A percentile compares a stretch with the other conserved stretches of the same genome.
Evolutionary conservation across 2,888 invertebrate genomes (phyloP).

Genomic region (Lysandra coridon): DNA sequence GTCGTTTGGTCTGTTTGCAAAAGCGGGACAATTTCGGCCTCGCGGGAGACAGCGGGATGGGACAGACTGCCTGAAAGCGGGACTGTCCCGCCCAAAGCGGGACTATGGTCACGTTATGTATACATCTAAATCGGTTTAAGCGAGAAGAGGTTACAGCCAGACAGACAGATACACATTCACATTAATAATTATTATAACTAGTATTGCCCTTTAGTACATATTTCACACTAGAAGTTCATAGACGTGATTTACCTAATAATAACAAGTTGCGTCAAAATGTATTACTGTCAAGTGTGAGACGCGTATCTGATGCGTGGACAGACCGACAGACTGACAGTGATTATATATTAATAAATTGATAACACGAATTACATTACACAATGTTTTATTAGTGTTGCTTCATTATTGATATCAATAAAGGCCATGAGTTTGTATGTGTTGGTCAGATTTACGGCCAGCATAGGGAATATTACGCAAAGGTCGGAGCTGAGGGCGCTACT

Average conservation of each 20-base stretch:
- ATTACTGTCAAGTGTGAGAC: not conserved
- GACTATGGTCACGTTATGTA: too few species aligned
- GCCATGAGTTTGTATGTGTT: not conserved
- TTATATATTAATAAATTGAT: slow-evolving; percentile 18
- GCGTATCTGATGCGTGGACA: slow-evolving; percentile 18
- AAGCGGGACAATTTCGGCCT: too few species aligned
- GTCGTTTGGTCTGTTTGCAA: too few species aligned
- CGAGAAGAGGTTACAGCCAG: not conserved
- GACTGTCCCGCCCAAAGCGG: too few species aligned
- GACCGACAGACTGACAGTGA: slow-evolving; percentile 23
- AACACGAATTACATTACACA: slow-evolving; percentile 9
- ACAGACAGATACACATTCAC: not conserved
- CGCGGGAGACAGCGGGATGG: too few species aligned
- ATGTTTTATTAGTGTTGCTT: slow-evolving; percentile 9
- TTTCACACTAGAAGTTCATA: not conserved
- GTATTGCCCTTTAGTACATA: not conserved
- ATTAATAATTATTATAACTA: not conserved
- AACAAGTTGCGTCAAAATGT: slow-evolving; percentile 25
- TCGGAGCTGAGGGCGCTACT: too few species aligned
- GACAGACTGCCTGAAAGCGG: too few species aligned
- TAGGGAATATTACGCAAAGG: too few species aligned
- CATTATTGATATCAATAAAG: not conserved
- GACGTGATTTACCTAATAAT: not conserved
- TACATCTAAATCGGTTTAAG: too few species aligned
- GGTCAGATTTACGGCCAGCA: not conserved